Percentiles rank a stretch among this genome's conserved stretches.
Evolutionary conservation across 2,888 invertebrate species (phyloP).

Genomic region (Stenodema calcarata): DNA sequence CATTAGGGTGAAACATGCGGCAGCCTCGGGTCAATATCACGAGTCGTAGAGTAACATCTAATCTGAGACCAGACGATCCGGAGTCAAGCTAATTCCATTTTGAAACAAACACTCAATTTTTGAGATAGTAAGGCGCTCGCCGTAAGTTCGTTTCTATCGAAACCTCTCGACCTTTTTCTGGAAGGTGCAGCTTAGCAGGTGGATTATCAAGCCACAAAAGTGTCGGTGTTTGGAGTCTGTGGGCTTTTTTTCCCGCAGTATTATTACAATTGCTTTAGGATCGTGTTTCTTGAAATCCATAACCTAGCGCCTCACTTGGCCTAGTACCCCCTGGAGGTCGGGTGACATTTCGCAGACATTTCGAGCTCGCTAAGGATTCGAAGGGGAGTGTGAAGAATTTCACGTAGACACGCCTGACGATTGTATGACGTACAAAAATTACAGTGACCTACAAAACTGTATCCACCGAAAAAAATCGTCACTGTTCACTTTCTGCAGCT

Average conservation of each 20-base stretch:
- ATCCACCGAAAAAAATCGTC: too few relatives aligned
- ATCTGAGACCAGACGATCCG: neutral
- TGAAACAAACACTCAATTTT: neutral
- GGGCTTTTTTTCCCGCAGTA: neutral
- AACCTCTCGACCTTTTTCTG: neutral
- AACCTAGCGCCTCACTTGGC: neutral
- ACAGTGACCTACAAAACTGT: too few relatives aligned
- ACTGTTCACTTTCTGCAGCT: too few relatives aligned
- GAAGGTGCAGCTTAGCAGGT: neutral
- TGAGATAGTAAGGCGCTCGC: neutral
- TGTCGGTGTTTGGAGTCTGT: neutral
- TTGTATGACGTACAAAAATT: too few relatives aligned
- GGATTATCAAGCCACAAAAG: neutral
- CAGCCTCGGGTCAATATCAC: too few relatives aligned
- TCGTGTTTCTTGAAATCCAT: neutral
- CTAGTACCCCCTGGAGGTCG: neutral
- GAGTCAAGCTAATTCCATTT: neutral
- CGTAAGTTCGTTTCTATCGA: neutral
- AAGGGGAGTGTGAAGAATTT: too few relatives aligned
- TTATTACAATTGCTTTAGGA: slow-evolving; percentile 2
- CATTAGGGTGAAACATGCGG: too few relatives aligned
- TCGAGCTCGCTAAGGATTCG: too few relatives aligned
- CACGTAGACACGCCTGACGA: too few relatives aligned
- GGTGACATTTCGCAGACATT: neutral
- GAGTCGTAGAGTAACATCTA: too few relatives aligned